Evolutionary conservation across 2,797 vertebrate genomes (phyloP).

Genomic region (Anniella stebbinsi): DNA sequence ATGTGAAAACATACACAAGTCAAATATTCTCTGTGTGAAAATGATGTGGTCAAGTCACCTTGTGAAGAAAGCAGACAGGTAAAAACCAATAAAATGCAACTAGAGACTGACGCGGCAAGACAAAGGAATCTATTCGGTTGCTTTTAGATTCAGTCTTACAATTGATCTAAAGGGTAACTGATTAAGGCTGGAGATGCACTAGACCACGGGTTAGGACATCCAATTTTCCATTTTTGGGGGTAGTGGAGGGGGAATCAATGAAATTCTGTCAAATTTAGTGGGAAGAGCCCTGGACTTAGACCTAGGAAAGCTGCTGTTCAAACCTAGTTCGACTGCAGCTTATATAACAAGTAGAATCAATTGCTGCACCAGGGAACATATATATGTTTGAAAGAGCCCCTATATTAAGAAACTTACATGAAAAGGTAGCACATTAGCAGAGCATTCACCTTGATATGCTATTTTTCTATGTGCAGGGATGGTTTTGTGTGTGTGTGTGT

Average conservation of each 20-base stretch:
- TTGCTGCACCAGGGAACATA: neutral
- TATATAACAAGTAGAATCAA: neutral
- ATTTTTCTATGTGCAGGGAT: neutral
- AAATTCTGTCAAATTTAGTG: neutral
- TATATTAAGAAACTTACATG: neutral
- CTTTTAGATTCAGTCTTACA: conserved; percentile 53
- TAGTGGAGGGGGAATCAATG: neutral
- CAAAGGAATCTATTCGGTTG: conserved; percentile 1
- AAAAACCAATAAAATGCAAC: neutral
- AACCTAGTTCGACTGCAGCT: neutral
- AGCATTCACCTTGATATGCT: neutral
- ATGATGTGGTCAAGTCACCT: neutral
- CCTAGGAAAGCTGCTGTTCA: neutral
- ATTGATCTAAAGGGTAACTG: conserved; percentile 38
- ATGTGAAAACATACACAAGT: neutral
- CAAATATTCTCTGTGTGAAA: neutral
- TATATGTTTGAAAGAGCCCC: neutral
- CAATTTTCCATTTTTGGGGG: neutral
- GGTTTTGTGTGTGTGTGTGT: neutral
- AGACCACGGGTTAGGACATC: neutral
- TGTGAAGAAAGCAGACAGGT: neutral
- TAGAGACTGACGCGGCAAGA: neutral
- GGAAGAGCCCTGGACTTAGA: no score
- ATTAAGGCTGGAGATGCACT: conserved; percentile 22
- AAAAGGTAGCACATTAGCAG: neutral